Base-by-base conservation (phyloP, 2,888 invertebrate genomes). In the Ophion costatus region DNA sequence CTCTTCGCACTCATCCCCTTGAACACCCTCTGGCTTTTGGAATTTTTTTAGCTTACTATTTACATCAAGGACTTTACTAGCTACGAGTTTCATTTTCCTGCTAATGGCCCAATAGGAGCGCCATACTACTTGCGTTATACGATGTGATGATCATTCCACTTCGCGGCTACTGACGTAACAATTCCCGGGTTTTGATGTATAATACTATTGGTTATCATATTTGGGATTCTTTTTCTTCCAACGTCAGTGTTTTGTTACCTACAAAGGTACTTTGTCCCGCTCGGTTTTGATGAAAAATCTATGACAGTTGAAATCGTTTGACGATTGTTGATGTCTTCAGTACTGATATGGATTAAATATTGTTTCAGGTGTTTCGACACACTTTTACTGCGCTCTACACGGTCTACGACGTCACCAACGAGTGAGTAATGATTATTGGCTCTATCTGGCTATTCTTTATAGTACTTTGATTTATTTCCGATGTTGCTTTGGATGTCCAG, bases 321-420 rank as follows among this genome's bases (percentile, higher is more conserved):
- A 3, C 24, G 20, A 51, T 17, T 11, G 3, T 17, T 3, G 9
- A 20, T 51, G 24, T 45, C 0, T 10, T 14, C 14, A 17, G 66
- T 67, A 42, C 38, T 67, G 17, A 7, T 22, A 24, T 22, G 14
- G 4, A n/a, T 38, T 45, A 74, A 89, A 82, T 87, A 90, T 89
- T 91, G 92, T 96, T 95, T 66, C 95, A 98, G 97, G 97, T 97
- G 94, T 97, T 97, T 94, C 96, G 96, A 94, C 96, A 97, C 95
- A 97, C 97, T 88, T 97, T 96, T 95, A 97, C 97, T 91, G 97
- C 98, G 91, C 97, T 97, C 94, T 98, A 98, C 95, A 98, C 98
- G 90, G 97, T 98, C 94, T 98, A 98, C 95, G 98, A 98, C 95
- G 97, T 98, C 94, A 96, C 96, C 93, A 98, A 98, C 94, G 98